Conservation (phyloP, 2,797 vertebrate genomes). For the Etheostoma nigrum region DNA sequence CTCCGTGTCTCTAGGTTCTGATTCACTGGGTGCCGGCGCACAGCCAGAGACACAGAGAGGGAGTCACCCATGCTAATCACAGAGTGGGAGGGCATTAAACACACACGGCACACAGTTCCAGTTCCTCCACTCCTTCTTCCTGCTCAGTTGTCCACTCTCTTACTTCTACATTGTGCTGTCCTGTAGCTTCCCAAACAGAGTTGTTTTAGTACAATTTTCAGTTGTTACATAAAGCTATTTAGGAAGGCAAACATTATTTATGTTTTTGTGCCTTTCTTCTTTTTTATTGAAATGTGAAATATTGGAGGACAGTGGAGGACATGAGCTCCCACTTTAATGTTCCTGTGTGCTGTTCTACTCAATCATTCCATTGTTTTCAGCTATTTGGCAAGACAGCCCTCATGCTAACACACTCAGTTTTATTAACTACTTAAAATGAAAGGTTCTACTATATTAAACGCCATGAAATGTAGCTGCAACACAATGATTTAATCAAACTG, state of each 20-base stretch:
- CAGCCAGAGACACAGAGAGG: conserved; percentile 60
- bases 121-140: conserved; percentile 61
- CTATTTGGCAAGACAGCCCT: conserved; percentile 8
- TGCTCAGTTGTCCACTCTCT: conserved; percentile 49
- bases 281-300: not conserved
- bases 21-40: conserved; percentile 64
- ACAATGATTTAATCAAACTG: not conserved
- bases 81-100: conserved; percentile 67
- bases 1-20: conserved; percentile 53
- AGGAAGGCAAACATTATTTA: not conserved
- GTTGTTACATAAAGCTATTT: not conserved
- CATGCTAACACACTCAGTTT: conserved; percentile 14
- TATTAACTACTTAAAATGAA: conserved; percentile 15
- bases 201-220: conserved; percentile 2
- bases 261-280: not conserved
- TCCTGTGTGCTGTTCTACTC: conserved; percentile 25
- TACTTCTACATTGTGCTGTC: not conserved
- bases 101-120: conserved; percentile 53
- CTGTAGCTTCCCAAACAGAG: conserved; percentile 3
- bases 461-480: not conserved
- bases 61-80: conserved; percentile 70
- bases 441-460: not conserved
- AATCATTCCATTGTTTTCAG: conserved; percentile 49
- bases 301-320: not conserved
- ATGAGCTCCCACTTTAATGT: conserved; percentile 10